These are phyloP conservation scores for Geothlypis trichas DNA, from an alignment of 2,113 vertebrate genomes.

Conservation along the genomic window DNA sequence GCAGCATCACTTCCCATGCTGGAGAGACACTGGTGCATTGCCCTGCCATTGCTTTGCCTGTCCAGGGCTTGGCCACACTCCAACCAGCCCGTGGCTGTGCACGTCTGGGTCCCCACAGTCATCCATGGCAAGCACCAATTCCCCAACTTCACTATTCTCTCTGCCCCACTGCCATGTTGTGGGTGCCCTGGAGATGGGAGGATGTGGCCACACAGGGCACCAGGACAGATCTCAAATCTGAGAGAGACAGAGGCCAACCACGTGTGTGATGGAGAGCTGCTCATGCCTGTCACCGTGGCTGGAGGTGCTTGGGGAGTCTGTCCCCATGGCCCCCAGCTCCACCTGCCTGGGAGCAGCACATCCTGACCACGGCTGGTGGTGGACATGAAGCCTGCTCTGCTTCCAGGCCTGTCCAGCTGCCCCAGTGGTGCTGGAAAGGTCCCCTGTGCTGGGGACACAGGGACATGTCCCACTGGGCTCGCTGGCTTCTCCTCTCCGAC, in stretches of 20 bases:
- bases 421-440: background rate
- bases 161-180: fast-evolving
- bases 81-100: fast-evolving
- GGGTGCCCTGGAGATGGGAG: background rate
- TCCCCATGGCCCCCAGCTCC: background rate
- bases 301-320: background rate
- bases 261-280: fast-evolving
- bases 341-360: background rate
- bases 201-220: background rate
- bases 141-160: background rate
- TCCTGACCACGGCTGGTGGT: fast-evolving
- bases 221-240: background rate
- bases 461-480: fast-evolving
- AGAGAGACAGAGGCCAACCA: background rate
- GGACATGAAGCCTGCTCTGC: background rate
- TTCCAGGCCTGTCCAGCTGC: fast-evolving
- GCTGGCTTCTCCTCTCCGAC: background rate
- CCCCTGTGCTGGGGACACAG: fast-evolving
- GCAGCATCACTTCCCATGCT: background rate
- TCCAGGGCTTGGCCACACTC: background rate
- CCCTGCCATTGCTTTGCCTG: background rate
- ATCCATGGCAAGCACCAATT: background rate
- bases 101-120: fast-evolving
- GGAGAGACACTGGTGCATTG: background rate
- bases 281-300: fast-evolving